Evolutionary conservation across 2,797 vertebrate species (phyloP).

Genomic region (Hyperoplus lanceolatus): DNA sequence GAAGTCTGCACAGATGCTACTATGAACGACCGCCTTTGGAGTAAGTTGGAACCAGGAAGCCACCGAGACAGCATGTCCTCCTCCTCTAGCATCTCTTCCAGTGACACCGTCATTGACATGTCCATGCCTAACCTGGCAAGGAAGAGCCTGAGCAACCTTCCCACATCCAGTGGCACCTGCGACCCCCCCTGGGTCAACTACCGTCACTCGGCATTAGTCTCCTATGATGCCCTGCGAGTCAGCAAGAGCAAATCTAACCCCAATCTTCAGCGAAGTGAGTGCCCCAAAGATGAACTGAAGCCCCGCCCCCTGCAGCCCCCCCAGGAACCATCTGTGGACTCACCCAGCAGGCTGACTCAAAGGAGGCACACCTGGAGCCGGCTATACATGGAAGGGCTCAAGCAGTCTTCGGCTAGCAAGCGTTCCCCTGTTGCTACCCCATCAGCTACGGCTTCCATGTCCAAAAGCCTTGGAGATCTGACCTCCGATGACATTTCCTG

Average conservation of each 20-base stretch:
- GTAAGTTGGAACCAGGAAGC: constrained; percentile 88
- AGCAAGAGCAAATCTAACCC: constrained; percentile 95
- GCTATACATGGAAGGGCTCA: constrained; percentile 91
- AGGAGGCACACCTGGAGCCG: constrained; percentile 91
- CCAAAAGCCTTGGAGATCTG: constrained; percentile 95
- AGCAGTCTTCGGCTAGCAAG: constrained; percentile 80
- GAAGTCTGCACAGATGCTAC: constrained; percentile 90
- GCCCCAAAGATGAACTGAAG: constrained; percentile 72
- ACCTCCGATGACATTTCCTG: constrained; percentile 94
- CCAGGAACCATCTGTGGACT: constrained; percentile 58
- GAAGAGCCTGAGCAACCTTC: constrained; percentile 86
- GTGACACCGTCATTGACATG: constrained; percentile 94
- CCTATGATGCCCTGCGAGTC: constrained; percentile 74
- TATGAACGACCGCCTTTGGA: constrained; percentile 91
- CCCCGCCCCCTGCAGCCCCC: constrained; percentile 79
- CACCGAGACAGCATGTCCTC: constrained; percentile 93
- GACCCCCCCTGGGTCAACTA: constrained; percentile 70
- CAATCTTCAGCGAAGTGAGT: constrained; percentile 83
- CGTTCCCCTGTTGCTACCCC: constrained; percentile 40
- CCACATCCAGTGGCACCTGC: constrained; percentile 64
- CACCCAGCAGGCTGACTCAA: constrained; percentile 73
- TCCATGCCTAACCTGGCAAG: constrained; percentile 90
- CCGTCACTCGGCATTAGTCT: constrained; percentile 68
- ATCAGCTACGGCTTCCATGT: constrained; percentile 82
- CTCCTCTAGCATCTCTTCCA: constrained; percentile 96